phyloP scores from a whole-genome alignment of 2,888 invertebrate genomes.

The Cyclophora albipunctata region DNA sequence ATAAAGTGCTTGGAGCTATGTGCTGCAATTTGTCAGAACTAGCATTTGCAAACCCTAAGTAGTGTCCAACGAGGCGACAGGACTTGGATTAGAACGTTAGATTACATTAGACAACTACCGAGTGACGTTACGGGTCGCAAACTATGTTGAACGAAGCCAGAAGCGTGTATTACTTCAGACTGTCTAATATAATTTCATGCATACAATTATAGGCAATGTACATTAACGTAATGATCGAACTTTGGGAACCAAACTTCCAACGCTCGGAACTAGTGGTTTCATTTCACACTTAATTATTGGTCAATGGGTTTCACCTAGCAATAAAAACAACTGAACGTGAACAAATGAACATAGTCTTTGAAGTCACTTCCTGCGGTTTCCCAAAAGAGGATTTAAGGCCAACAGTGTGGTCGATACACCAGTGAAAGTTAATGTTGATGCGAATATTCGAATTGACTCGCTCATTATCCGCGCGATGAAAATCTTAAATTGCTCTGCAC shows the following conservation, averaged over 20 bases:
- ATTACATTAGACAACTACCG: conserved; percentile 31
- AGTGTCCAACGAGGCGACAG: conserved; percentile 37
- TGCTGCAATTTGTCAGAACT: conserved; percentile 62
- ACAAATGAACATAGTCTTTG: conserved; percentile 30
- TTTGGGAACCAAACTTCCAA: too few species aligned
- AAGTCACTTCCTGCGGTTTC: conserved; percentile 59
- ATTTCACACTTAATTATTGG: conserved; percentile 25
- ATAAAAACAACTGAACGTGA: conserved; percentile 34
- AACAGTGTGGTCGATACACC: conserved; percentile 37
- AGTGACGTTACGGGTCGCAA: conserved; percentile 18
- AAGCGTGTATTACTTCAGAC: too few species aligned
- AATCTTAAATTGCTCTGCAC: conserved; percentile 65
- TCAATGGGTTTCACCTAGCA: conserved; percentile 24
- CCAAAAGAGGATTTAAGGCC: conserved; percentile 64
- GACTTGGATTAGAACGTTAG: conserved; percentile 47
- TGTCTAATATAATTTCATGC: too few species aligned
- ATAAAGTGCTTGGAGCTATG: conserved; percentile 67
- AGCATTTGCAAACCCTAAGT: conserved; percentile 41
- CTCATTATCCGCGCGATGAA: conserved; percentile 64
- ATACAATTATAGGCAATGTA: too few species aligned
- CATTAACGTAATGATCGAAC: too few species aligned
- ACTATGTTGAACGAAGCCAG: conserved; percentile 1
- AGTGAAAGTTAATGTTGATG: conserved; percentile 70
- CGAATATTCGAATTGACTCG: conserved; percentile 54
- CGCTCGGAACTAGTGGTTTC: neutral